Evolutionary conservation across 2,113 vertebrate species (phyloP), one percentile per base, ranked within the genome.

Genomic region (Excalfactoria chinensis): DNA sequence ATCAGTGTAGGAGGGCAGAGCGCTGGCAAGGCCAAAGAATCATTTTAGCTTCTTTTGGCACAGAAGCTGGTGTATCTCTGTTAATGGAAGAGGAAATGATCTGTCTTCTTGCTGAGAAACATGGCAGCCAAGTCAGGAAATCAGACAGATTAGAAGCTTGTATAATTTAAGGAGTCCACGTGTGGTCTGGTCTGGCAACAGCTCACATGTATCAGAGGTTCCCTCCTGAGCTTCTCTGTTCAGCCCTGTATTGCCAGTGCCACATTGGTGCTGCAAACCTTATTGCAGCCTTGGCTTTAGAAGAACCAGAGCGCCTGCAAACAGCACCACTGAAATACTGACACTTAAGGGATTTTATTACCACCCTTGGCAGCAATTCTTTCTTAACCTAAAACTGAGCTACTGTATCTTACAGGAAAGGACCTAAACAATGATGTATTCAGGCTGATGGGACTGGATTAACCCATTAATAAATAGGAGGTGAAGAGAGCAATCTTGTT

Each of bases 401-500:
- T 95, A 82, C 88, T 89, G 76, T 85, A 63, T 96, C 93, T 96
- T 95, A 88, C 66, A 93, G 94, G 94, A 93, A 95, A 93, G 81
- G 63, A 84, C 87, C 91, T 88, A 97, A 94, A 93, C 93, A 96
- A 91, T 94, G 96, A 97, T 95, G 59, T 90, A 88, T 93, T 77
- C 72, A 90, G 90, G 95, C 88, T 94, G 95, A 91, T 93, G 90
- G 96, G 84, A 88, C 97, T 95, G 88, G 84, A 97, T 96, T 96
- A 97, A 97, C 95, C 94, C 88, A 95, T 96, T 98, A 97, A 97
- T 97, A 96, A 97, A 96, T 84, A 94, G 93, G 93, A 96, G 97
- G 95, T 97, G 96, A 97, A 95, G 95, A 97, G 90, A 96, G 95
- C 93, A 96, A 95, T 96, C 94, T 97, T 98, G 93, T 97, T 97